Evolutionary conservation across 2,888 invertebrate species (phyloP), one percentile per base, ranked within the genome.

Genomic region (Harpalus rufipes): DNA sequence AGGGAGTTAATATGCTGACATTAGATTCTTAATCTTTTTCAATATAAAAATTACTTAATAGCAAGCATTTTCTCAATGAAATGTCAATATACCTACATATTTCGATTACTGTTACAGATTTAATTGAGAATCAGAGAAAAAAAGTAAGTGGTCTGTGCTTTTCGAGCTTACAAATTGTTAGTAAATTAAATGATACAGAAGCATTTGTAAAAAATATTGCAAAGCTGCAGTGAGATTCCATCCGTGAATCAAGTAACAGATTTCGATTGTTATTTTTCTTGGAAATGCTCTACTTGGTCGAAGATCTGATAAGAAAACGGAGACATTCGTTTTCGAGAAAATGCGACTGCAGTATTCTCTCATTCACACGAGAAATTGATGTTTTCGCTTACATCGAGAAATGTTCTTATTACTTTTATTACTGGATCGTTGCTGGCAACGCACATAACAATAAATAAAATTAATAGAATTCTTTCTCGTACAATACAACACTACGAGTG

Each of bases 321-420:
- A 58, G 78, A 78, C 78, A 78, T 78, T 58, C 56, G 32, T 78
- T 78, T 78, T 78, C 25, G 58, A 32, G 78, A 78, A 78, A 78
- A 78, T 78, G 78, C 58, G 56, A 78, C 78, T 78, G 78, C 78
- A 78, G 78, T 78, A 58, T 78, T 78, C 78, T 78, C 78, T 78
- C 56, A 78, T 78, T 78, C 78, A 78, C 78, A 78, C 78, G 56
- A 58, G 78, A 58, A 78, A 78, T 78, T 78, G 78, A 78, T 78
- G 78, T 78, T 78, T 78, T 78, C 78, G 78, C 78, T 78, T 78
- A 78, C 78, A 78, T 78, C 78, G 56, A 78, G 78, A 78, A 78
- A 56, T 78, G 14, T 78, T 78, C 56, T 78, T 78, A 78, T 58
- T 78, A 58, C 18, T 78, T 32, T 78, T 78, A 78, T 56, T 58